phyloP scores from a whole-genome alignment of 2,797 vertebrate species.

The Rhynchotus rufescens region DNA sequence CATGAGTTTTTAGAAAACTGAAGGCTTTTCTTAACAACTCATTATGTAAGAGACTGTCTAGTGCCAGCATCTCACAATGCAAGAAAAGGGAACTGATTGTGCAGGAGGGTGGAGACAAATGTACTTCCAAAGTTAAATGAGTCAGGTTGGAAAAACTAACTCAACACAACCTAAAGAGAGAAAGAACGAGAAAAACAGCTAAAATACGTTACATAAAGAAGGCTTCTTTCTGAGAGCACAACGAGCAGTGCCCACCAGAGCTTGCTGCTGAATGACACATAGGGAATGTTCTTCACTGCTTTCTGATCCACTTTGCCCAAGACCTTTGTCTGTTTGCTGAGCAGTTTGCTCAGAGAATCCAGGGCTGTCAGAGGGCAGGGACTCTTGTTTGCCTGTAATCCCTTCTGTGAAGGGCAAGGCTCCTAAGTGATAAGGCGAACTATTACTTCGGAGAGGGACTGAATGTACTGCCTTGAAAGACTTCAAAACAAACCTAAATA shows the following conservation, averaged over 20 bases:
- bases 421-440: slow-evolving; percentile 56
- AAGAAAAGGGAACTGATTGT: slow-evolving; percentile 63
- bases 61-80: slow-evolving; percentile 56
- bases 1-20: slow-evolving; percentile 40
- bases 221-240: neutral
- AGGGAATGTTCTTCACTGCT: neutral
- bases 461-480: slow-evolving; percentile 63
- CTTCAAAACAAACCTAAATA: slow-evolving; percentile 67
- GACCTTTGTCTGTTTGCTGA: slow-evolving; percentile 18
- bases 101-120: slow-evolving; percentile 71
- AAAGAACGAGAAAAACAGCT: slow-evolving; percentile 33
- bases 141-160: slow-evolving; percentile 72
- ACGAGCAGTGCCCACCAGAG: neutral
- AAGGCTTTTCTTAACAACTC: slow-evolving; percentile 39
- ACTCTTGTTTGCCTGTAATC: slow-evolving; percentile 2
- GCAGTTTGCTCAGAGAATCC: slow-evolving; percentile 24
- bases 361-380: neutral
- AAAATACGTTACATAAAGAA: neutral
- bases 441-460: slow-evolving; percentile 55
- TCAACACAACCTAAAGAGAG: slow-evolving; percentile 51
- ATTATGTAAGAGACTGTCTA: slow-evolving; percentile 52
- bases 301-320: neutral
- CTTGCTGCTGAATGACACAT: neutral
- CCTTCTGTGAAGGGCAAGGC: slow-evolving; percentile 46
- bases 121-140: slow-evolving; percentile 60